phyloP scores from a whole-genome alignment of 2,797 vertebrate species.

The Monodelphis domestica region DNA sequence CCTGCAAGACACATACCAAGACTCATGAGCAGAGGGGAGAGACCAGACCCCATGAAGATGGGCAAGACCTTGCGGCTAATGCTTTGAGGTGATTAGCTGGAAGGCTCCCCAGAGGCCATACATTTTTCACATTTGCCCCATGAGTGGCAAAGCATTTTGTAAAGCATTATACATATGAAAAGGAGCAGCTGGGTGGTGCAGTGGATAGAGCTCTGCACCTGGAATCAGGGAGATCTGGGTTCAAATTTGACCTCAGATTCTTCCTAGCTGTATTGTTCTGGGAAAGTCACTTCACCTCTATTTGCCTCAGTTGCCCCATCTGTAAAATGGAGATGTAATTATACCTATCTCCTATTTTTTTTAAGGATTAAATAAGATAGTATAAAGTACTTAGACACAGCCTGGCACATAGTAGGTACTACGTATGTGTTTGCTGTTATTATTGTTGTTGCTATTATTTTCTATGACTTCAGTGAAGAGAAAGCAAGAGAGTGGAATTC shows the following conservation, averaged over 20 bases:
- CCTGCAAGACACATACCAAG: slow-evolving; percentile 81
- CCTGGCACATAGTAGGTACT: neutral
- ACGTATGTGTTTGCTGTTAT: neutral
- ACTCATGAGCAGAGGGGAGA: neutral
- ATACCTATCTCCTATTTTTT: neutral
- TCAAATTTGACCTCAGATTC: neutral
- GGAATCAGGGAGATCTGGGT: neutral
- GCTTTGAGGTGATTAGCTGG: neutral
- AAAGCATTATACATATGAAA: neutral
- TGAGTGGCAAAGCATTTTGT: neutral
- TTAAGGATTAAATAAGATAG: neutral
- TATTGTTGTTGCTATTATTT: neutral
- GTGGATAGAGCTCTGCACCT: neutral
- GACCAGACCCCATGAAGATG: neutral
- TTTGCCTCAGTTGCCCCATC: neutral
- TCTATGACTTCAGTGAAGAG: neutral
- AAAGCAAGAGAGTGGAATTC: neutral
- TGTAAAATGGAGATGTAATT: neutral
- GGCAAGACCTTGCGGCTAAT: neutral
- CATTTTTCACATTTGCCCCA: neutral
- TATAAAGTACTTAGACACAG: neutral
- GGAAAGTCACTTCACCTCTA: neutral
- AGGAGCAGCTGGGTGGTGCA: neutral
- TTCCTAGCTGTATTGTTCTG: neutral
- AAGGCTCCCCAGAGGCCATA: neutral